Evolutionary conservation across 2,797 vertebrate species (phyloP).

Genomic region (Halcyon badia): DNA sequence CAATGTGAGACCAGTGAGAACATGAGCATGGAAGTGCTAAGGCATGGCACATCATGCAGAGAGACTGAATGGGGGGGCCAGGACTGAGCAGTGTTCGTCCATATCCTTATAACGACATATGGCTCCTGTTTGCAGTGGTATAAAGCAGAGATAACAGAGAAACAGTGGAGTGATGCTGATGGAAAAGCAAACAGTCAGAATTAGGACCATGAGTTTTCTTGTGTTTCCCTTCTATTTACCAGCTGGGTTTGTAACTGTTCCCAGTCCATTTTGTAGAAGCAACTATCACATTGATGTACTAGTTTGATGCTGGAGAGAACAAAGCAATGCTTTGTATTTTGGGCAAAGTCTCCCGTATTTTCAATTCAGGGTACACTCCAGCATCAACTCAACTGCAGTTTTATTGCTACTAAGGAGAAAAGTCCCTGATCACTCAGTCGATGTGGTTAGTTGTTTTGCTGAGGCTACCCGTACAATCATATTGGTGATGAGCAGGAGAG

Average conservation of each 20-base stretch:
- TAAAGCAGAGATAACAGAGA: not conserved
- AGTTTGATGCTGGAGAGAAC: not conserved
- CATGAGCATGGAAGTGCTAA: not conserved
- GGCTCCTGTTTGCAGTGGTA: not conserved
- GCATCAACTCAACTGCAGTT: not conserved
- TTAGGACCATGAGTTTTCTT: not conserved
- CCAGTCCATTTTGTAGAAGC: not conserved
- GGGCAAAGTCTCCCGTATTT: not conserved
- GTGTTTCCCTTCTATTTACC: not conserved
- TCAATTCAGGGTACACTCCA: not conserved
- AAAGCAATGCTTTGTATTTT: not conserved
- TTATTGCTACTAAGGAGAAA: not conserved
- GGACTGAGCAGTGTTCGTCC: not conserved
- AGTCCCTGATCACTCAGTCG: rapidly evolving
- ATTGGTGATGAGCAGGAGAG: not conserved
- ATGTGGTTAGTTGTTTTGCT: not conserved
- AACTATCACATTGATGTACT: rapidly evolving
- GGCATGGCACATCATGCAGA: not conserved
- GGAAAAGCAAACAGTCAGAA: not conserved
- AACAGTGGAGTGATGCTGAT: not conserved
- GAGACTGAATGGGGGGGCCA: not conserved
- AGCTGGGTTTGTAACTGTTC: not conserved
- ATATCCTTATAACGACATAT: rapidly evolving
- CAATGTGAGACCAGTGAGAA: not conserved
- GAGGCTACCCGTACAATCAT: not conserved